Conservation (phyloP, 2,113 vertebrate species). For the Lepisosteus osseus region DNA sequence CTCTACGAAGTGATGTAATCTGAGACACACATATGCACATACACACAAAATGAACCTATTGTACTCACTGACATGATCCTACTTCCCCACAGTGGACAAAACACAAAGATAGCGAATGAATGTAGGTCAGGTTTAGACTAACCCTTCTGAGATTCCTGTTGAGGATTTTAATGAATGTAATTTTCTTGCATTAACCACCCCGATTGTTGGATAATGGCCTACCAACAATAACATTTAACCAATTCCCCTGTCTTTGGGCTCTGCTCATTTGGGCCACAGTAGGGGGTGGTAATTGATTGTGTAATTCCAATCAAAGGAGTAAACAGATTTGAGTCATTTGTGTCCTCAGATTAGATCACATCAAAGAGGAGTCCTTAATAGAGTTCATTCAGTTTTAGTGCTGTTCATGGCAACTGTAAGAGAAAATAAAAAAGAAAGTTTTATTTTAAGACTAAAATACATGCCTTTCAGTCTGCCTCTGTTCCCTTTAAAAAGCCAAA, state of each 20-base stretch:
- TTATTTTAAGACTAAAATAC: neutral
- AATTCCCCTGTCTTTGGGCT: conserved; percentile 74
- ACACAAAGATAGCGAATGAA: conserved; percentile 71
- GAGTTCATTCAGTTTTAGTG: conserved; percentile 32
- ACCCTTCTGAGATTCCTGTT: conserved; percentile 70
- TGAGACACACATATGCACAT: conserved; percentile 13
- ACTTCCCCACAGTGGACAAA: conserved; percentile 68
- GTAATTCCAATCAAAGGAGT: conserved; percentile 60
- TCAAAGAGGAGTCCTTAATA: conserved; percentile 45
- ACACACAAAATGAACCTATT: conserved; percentile 44
- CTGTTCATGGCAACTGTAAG: conserved; percentile 13
- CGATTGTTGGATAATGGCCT: conserved; percentile 85
- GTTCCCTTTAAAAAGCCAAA: conserved; percentile 34
- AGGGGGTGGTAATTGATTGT: conserved; percentile 63
- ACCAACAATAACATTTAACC: conserved; percentile 83
- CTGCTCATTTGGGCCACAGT: conserved; percentile 71
- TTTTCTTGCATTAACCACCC: conserved; percentile 71
- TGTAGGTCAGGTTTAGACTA: conserved; percentile 78
- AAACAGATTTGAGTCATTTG: conserved; percentile 62
- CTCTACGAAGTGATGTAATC: conserved; percentile 6
- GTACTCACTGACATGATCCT: conserved; percentile 54
- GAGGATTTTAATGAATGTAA: conserved; percentile 82
- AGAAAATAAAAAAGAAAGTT: conserved; percentile 15
- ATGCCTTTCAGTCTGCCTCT: conserved; percentile 35
- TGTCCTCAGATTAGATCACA: conserved; percentile 41